Evolutionary conservation across 2,113 vertebrate genomes (phyloP).

Genomic region (Rhagologus leucostigma): DNA sequence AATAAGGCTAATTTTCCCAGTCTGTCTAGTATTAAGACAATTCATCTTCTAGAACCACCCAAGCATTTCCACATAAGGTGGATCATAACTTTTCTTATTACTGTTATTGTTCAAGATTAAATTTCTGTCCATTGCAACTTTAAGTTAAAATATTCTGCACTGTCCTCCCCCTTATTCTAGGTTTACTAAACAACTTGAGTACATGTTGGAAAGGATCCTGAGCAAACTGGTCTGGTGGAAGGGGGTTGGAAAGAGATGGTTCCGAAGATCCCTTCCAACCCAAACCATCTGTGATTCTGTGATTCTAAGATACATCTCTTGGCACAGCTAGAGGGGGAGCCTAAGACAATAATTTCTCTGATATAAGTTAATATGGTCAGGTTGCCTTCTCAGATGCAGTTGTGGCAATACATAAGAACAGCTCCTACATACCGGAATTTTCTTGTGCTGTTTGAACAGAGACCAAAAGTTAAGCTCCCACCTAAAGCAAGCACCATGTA

Average conservation of each 20-base stretch:
- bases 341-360: background rate
- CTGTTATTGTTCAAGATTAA: background rate
- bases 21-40: background rate
- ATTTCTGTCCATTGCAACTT: background rate
- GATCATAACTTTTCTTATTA: background rate
- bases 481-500: background rate
- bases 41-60: background rate
- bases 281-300: background rate
- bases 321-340: background rate
- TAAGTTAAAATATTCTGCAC: background rate
- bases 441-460: background rate
- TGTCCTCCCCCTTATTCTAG: rapidly evolving
- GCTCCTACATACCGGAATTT: background rate
- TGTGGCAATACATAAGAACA: background rate
- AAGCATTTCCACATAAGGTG: background rate
- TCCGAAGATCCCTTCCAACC: background rate
- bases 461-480: background rate
- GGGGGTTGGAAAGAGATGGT: background rate
- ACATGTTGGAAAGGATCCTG: background rate
- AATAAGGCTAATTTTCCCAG: background rate
- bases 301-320: rapidly evolving
- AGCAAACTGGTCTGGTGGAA: background rate
- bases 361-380: too few species aligned
- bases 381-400: background rate
- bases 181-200: rapidly evolving